These are phyloP conservation scores for Pseudomyrmex flavicornis DNA, from an alignment of 1,140 invertebrate genomes.

Conservation along the genomic window DNA sequence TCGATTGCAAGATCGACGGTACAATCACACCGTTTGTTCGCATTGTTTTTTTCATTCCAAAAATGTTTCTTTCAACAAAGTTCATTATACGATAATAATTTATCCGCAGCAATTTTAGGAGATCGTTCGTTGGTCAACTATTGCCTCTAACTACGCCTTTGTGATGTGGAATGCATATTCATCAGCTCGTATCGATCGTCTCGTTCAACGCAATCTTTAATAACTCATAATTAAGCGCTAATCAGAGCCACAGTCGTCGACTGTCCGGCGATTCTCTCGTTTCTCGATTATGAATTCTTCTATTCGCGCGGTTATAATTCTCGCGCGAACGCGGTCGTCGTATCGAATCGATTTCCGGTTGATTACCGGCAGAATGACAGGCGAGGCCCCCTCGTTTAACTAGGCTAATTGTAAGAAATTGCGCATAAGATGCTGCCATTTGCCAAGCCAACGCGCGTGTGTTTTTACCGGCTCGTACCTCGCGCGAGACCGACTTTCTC, in stretches of 20 bases:
- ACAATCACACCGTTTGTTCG: neutral
- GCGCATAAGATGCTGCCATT: slow-evolving; percentile 39
- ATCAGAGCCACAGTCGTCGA: slow-evolving; percentile 36
- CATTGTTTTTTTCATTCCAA: neutral
- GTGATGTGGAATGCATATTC: slow-evolving; percentile 26
- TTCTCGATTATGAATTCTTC: neutral
- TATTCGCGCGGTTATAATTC: slow-evolving; percentile 23
- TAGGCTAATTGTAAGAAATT: slow-evolving; percentile 53
- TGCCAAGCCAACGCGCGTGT: neutral
- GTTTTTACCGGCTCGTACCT: slow-evolving; percentile 17
- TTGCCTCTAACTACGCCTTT: slow-evolving; percentile 6
- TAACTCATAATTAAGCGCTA: slow-evolving; percentile 54
- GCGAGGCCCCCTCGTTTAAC: slow-evolving; percentile 34
- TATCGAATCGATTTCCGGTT: slow-evolving; percentile 54
- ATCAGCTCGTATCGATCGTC: slow-evolving; percentile 12
- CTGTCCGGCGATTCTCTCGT: slow-evolving; percentile 6
- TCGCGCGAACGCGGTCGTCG: neutral
- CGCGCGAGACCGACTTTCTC: slow-evolving; percentile 14
- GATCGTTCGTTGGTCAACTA: slow-evolving; percentile 42
- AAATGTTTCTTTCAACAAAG: slow-evolving; percentile 15
- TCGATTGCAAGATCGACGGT: neutral
- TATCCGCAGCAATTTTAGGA: slow-evolving; percentile 61
- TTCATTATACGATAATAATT: slow-evolving; percentile 19
- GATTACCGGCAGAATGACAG: slow-evolving; percentile 25
- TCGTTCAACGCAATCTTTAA: slow-evolving; percentile 19